A percentile compares a stretch with the other conserved stretches of the same genome.
phyloP scores from a whole-genome alignment of 2,888 invertebrate species.

The Aplocera efformata region DNA sequence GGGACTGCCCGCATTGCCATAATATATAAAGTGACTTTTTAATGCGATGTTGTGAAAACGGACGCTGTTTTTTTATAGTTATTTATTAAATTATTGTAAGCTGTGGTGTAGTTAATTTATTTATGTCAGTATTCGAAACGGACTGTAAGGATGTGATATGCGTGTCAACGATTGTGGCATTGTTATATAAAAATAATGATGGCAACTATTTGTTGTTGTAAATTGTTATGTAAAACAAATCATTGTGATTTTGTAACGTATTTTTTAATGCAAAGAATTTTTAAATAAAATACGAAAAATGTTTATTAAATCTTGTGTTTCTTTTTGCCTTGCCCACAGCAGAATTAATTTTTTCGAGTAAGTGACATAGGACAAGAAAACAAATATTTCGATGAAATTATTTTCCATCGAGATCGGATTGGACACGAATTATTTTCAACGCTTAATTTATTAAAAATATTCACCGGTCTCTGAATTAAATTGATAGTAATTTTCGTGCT shows the following conservation, averaged over 20 bases:
- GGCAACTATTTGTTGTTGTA: conserved; percentile 52
- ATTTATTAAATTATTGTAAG: conserved; percentile 77
- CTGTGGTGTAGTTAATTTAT: conserved; percentile 78
- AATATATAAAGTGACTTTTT: conserved; percentile 62
- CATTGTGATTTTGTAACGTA: conserved; percentile 67
- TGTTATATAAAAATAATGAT: conserved; percentile 45
- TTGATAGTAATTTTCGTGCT: no score
- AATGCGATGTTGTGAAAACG: conserved; percentile 53
- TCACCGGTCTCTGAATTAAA: no score
- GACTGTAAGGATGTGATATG: conserved; percentile 64
- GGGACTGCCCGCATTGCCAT: conserved; percentile 72
- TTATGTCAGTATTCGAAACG: conserved; percentile 73
- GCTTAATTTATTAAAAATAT: no score
- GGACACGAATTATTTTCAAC: no score
- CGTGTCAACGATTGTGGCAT: conserved; percentile 51
- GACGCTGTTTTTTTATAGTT: conserved; percentile 60
- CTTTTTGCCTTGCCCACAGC: conserved; percentile 18
- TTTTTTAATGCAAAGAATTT: conserved; percentile 58
- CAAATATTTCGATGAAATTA: no score
- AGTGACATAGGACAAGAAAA: no score
- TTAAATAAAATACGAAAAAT: conserved; percentile 55
- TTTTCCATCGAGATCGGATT: no score
- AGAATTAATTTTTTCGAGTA: no score
- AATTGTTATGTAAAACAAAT: conserved; percentile 53
- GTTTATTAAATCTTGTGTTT: conserved; percentile 38